A percentile compares a stretch with the other conserved stretches of the same genome.
Conservation (phyloP, 1,140 invertebrate species). For the Drosophila varians region DNA sequence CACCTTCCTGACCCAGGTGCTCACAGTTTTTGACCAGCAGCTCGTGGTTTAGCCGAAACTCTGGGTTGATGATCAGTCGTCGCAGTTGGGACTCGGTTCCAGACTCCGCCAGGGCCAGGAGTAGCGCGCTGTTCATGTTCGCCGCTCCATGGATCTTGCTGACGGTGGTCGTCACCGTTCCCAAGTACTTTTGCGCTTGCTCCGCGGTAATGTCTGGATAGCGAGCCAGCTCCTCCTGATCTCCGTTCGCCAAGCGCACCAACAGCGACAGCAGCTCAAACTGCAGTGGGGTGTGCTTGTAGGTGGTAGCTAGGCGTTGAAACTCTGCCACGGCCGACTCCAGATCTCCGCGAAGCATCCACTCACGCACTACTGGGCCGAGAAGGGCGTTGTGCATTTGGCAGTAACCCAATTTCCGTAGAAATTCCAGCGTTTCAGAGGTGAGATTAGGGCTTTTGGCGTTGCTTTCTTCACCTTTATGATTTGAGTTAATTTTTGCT, state of each 20-base stretch:
- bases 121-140: slow-evolving; percentile 74
- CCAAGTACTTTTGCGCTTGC: slow-evolving; percentile 71
- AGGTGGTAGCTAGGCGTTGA: slow-evolving; percentile 61
- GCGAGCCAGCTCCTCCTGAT: slow-evolving; percentile 40
- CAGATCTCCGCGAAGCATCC: slow-evolving; percentile 83
- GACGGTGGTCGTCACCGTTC: slow-evolving; percentile 73
- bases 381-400: slow-evolving; percentile 81
- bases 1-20: slow-evolving; percentile 73
- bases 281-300: slow-evolving; percentile 84
- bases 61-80: slow-evolving; percentile 81
- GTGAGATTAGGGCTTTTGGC: slow-evolving; percentile 45
- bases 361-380: slow-evolving; percentile 83
- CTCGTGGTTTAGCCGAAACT: slow-evolving; percentile 75
- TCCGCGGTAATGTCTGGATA: slow-evolving; percentile 25
- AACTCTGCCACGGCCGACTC: slow-evolving; percentile 80
- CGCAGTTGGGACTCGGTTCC: slow-evolving; percentile 82
- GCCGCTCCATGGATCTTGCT: slow-evolving; percentile 73
- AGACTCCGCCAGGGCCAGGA: slow-evolving; percentile 83
- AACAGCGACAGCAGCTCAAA: slow-evolving; percentile 84
- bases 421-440: slow-evolving; percentile 56
- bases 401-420: slow-evolving; percentile 84
- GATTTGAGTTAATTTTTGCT: slow-evolving; percentile 6
- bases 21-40: slow-evolving; percentile 73
- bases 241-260: slow-evolving; percentile 70
- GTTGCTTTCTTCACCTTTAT: background rate